These are phyloP conservation scores for Chrysolina americana DNA, from an alignment of 2,888 invertebrate species.

Conservation along the genomic window DNA sequence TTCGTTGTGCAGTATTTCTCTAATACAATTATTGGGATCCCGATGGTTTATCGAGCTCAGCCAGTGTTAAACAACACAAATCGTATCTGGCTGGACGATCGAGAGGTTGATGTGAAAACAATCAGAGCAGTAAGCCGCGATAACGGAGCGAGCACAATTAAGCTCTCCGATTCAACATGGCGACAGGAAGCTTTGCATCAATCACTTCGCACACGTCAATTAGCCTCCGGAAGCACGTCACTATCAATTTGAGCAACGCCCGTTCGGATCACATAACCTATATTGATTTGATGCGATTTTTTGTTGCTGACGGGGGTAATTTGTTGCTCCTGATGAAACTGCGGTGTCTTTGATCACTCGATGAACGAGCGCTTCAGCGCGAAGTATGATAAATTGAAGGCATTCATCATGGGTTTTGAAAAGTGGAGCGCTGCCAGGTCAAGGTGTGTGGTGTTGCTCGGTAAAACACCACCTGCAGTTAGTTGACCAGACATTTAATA, in stretches of 20 bases:
- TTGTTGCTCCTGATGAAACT: slow-evolving; percentile 47
- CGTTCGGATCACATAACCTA: slow-evolving; percentile 65
- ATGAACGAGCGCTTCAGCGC: slow-evolving; percentile 32
- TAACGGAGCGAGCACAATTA: slow-evolving; percentile 62
- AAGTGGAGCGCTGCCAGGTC: slow-evolving; percentile 2
- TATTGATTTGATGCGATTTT: slow-evolving; percentile 61
- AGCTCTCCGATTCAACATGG: slow-evolving; percentile 68
- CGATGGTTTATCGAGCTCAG: not conserved
- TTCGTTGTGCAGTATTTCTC: too few relatives aligned
- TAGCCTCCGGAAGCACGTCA: slow-evolving; percentile 70
- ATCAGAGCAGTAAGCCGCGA: slow-evolving; percentile 47
- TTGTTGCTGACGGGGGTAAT: slow-evolving; percentile 48
- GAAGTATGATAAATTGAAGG: not conserved
- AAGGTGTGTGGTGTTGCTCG: not conserved
- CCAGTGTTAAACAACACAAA: not conserved
- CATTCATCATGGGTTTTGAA: not conserved
- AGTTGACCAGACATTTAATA: too few relatives aligned
- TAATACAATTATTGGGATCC: too few relatives aligned
- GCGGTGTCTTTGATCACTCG: slow-evolving; percentile 40
- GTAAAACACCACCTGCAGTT: not conserved
- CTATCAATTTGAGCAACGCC: slow-evolving; percentile 69
- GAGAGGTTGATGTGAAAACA: slow-evolving; percentile 57
- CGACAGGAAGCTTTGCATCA: slow-evolving; percentile 69
- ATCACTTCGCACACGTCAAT: slow-evolving; percentile 71
- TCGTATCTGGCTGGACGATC: slow-evolving; percentile 32